Base-by-base conservation (phyloP, 23 tunicate genomes). In the Diplosoma virens region DNA sequence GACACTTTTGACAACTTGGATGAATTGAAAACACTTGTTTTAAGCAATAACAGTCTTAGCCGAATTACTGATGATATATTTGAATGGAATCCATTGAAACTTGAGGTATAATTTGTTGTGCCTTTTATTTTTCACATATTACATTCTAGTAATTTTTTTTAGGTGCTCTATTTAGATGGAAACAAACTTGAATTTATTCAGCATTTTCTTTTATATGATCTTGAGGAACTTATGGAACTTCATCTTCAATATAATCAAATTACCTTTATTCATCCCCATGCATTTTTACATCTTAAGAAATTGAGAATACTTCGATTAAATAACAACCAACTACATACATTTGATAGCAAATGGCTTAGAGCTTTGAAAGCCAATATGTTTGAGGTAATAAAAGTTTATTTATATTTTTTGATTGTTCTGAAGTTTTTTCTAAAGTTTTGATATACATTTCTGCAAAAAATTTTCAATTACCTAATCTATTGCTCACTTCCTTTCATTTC, bases 1-100 rank as follows among this genome's bases (percentile, higher is more conserved):
- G 93, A 89, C 65, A 90, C 99, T 0, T 95, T 95, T 71, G 96
- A 95, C 66, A 91, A 91, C 32, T 68, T 95, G 33, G 96, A 95
- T 74, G 71, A 66, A 33, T 61, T 95, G 30, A 59, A 56, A 30
- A 84, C 78, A 1, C 47, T 95, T 78, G 59, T 73, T 20, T 71
- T 95, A 30, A 83, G 93, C 72, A 37, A 89, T 72, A 95, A 95
- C 81, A 36, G 28, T 0, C 71, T 95, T 25, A 30, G 32, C 6
- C 35, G 60, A 33, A 81, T 95, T 41, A 91, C 81, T 35, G 96
- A 95, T 81, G 96, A 95, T 89, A 75, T 95, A 0, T 95, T 95
- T 81, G 96, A 95, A 71, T 89, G 96, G 96, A 95, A 95, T 78
- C 99, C 99, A 18, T 56, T 95, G 58, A 73, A 84, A 34, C 37